Percentiles rank a stretch among this genome's conserved stretches.
Conservation (phyloP, 2,113 vertebrate genomes). For the Abramis brama region DNA sequence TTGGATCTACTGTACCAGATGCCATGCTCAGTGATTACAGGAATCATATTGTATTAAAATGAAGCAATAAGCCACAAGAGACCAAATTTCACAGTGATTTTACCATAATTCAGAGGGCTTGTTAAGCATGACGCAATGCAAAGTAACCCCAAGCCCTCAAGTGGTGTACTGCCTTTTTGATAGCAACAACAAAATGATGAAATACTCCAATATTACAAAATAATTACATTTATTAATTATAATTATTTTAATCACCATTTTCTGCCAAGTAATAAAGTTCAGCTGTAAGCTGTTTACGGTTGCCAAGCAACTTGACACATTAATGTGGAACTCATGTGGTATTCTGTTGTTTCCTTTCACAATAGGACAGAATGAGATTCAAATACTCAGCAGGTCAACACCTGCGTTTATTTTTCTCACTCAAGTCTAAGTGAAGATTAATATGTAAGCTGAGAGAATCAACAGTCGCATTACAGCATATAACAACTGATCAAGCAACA, state of each 20-base stretch:
- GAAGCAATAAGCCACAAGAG: neutral
- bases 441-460: conserved; percentile 30
- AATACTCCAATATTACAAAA: conserved; percentile 9
- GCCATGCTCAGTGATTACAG: neutral
- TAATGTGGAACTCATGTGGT: neutral
- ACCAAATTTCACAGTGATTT: neutral
- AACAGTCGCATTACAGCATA: neutral
- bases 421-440: conserved; percentile 26
- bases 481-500: neutral
- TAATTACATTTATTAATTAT: conserved; percentile 8
- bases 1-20: neutral
- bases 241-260: neutral
- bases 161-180: neutral
- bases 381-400: neutral
- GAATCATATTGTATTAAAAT: conserved; percentile 2
- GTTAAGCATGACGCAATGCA: conserved; percentile 11
- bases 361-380: neutral
- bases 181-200: conserved; percentile 1
- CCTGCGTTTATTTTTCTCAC: neutral
- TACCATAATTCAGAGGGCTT: neutral
- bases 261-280: neutral
- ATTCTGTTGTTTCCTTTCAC: neutral
- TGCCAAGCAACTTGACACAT: neutral
- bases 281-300: neutral
- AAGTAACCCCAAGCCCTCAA: neutral